These are phyloP conservation scores for Xiphydria camelus DNA, from an alignment of 2,888 invertebrate genomes.

Conservation along the genomic window DNA sequence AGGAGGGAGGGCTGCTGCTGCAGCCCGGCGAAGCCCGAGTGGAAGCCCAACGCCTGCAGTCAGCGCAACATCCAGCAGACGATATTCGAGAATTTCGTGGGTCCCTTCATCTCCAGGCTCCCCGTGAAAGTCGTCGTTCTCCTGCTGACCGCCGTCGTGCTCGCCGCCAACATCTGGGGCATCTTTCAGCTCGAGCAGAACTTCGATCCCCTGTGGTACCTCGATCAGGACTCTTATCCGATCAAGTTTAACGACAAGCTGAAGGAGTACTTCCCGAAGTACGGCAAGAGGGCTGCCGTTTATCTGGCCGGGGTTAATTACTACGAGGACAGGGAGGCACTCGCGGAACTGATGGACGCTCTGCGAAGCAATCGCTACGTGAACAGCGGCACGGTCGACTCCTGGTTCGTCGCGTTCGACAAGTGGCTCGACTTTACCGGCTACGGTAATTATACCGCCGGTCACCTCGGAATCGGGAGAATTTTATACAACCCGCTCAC, in stretches of 20 bases:
- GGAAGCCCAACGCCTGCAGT: constrained; percentile 56
- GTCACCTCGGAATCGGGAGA: too few species aligned
- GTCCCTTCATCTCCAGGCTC: constrained; percentile 51
- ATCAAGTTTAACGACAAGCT: constrained; percentile 48
- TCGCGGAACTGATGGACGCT: constrained; percentile 37
- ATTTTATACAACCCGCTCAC: neutral
- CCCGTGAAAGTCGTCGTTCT: constrained; percentile 53
- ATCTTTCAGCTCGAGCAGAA: constrained; percentile 50
- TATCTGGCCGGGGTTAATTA: constrained; percentile 53
- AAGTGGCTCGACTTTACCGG: constrained; percentile 46
- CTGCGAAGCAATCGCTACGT: constrained; percentile 47
- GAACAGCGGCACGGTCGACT: constrained; percentile 48
- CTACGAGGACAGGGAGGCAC: constrained; percentile 43
- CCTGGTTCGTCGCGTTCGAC: constrained; percentile 51
- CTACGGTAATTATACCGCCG: too few species aligned
- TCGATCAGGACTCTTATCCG: constrained; percentile 54
- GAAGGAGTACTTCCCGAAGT: constrained; percentile 48
- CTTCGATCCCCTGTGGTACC: constrained; percentile 55
- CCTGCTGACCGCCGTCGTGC: constrained; percentile 42
- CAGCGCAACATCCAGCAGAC: constrained; percentile 50
- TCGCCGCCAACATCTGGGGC: constrained; percentile 51
- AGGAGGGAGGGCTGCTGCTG: constrained; percentile 51
- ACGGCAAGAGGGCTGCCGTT: constrained; percentile 49
- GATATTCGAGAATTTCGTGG: constrained; percentile 54
- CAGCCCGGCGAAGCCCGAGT: constrained; percentile 42